Base-by-base conservation (phyloP, 1,140 invertebrate species). In the Cyclina sinensis region DNA sequence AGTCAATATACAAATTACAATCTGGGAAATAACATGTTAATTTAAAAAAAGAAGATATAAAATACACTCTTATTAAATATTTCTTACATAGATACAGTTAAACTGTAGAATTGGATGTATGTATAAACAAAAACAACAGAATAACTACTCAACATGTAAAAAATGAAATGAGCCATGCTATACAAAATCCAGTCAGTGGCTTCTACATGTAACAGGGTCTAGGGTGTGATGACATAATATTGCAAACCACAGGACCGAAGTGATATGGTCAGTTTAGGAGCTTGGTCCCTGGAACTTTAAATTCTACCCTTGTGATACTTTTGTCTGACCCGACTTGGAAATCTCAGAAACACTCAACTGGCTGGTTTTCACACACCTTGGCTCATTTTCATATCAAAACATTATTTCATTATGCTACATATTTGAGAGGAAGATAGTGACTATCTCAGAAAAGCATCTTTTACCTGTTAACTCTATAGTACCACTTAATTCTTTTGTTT, bases 11-110 rank as follows among this genome's bases (percentile, higher is more conserved):
- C 4, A 70, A 9, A 11, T 2, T 37, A 27, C 16, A 37, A 1
- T 4, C 4, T n/a, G 14, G 32, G n/a, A 30, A 65, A 65, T 24
- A 65, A 65, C 59, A 30, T 5, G 4, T 21, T 54, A 65, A 7
- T 30, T 76, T 46, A 9, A 78, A 78, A 78, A 78, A 78, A 78
- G 54, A 78, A 37, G 46, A 78, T 78, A 51, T 48, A 76, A 76
- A 51, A 48, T 51, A 78, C 48, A 54, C 2, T 21, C 21, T 12
- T 21, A 46, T 30, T 78, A 51, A 30, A 78, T 24, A 74, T 43
- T 39, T 57, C 1, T 32, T 78, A 78, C 74, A 78, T 21, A 30
- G 46, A 78, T 37, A 78, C 74, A 78, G 74, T 78, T 78, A 57
- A 57, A 78, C 74, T 78, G 74, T 30, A 24, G 24, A 74, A 24